Evolutionary conservation across 2,113 vertebrate species (phyloP).

Genomic region (Mastomys coucha): DNA sequence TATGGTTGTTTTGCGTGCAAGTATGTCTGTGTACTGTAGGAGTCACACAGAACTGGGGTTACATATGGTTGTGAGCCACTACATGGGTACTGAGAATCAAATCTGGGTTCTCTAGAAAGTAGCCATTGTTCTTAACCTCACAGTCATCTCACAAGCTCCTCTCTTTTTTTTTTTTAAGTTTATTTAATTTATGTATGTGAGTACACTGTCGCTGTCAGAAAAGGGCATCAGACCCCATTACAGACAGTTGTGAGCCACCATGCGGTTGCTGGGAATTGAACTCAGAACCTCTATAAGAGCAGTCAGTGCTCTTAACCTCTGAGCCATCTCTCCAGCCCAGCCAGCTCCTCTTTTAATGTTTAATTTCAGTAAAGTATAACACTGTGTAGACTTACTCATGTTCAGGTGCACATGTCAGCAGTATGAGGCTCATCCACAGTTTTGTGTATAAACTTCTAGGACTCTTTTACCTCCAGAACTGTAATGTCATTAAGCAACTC

Average conservation of each 20-base stretch:
- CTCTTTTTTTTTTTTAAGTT: too few relatives aligned
- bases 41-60: too few relatives aligned
- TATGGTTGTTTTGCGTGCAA: not conserved
- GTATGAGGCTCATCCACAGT: not conserved
- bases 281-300: not conserved
- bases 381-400: not conserved
- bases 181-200: too few relatives aligned
- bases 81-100: too few relatives aligned
- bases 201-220: not conserved
- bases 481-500: not conserved
- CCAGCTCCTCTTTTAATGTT: not conserved
- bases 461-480: not conserved
- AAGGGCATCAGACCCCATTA: not conserved
- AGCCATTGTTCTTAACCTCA: too few relatives aligned
- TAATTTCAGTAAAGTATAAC: not conserved
- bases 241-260: not conserved
- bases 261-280: not conserved
- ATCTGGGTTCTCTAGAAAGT: too few relatives aligned
- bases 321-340: not conserved
- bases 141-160: too few relatives aligned
- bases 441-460: not conserved
- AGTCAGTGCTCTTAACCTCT: not conserved
- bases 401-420: not conserved
- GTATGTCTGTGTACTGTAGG: not conserved
- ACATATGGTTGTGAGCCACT: too few relatives aligned